Percentiles rank a stretch among this genome's conserved stretches.
phyloP scores from a whole-genome alignment of 2,888 invertebrate species.

The Hetaerina titia region DNA sequence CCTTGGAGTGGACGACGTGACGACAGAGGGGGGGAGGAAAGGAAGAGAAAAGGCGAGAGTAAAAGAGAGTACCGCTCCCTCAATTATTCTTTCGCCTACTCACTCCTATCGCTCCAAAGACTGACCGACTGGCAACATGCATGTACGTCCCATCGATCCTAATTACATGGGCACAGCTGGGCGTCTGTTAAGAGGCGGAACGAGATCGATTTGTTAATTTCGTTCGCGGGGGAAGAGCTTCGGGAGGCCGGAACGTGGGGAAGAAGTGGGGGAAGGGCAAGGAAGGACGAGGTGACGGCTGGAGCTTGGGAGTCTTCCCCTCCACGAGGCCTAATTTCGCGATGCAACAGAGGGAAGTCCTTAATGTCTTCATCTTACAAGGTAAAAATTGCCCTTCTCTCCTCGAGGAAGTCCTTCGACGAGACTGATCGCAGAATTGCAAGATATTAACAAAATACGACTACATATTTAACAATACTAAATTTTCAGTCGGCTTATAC shows the following conservation, averaged over 20 bases:
- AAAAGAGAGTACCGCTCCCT: background rate
- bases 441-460: no score
- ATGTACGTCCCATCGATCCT: constrained; percentile 5
- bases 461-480: no score
- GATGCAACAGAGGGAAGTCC: background rate
- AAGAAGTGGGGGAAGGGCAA: background rate
- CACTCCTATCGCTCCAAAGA: background rate
- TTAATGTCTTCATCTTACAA: background rate
- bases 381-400: background rate
- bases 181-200: constrained; percentile 3
- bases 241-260: background rate
- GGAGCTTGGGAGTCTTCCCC: background rate
- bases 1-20: background rate
- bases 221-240: background rate
- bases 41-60: no score
- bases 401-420: background rate
- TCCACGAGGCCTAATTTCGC: background rate
- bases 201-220: constrained; percentile 65
- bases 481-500: no score
- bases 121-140: background rate
- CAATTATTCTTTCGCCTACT: background rate
- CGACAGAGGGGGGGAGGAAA: background rate
- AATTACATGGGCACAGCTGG: constrained; percentile 30
- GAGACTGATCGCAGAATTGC: background rate
- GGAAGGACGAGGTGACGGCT: background rate